Percentiles rank a stretch among this genome's conserved stretches.
These are phyloP conservation scores for Antheraea mylitta DNA, from an alignment of 1,140 invertebrate species.

Conservation along the genomic window DNA sequence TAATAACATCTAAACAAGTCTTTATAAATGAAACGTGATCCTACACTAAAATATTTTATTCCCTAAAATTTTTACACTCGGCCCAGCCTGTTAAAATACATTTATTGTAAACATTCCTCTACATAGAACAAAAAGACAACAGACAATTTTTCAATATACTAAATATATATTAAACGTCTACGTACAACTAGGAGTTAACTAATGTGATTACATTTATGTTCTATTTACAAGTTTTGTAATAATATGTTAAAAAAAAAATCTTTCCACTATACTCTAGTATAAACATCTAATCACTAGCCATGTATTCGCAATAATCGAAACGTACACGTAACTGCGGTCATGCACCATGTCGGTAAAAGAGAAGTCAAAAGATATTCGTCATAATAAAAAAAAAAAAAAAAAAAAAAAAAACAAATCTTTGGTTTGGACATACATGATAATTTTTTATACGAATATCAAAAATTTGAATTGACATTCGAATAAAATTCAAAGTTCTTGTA, in stretches of 20 bases:
- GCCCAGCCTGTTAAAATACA: slow-evolving; percentile 53
- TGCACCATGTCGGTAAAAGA: background rate
- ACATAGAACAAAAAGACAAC: slow-evolving; percentile 6
- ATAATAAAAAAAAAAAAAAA: no score
- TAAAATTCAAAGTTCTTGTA: background rate
- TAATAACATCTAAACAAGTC: slow-evolving; percentile 9
- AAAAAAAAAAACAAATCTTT: background rate
- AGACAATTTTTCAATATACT: background rate
- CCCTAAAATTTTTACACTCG: slow-evolving; percentile 44
- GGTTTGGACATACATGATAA: background rate
- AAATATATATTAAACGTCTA: background rate
- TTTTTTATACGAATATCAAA: background rate
- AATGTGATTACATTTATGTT: slow-evolving; percentile 40
- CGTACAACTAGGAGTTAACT: background rate
- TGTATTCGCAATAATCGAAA: slow-evolving; percentile 63
- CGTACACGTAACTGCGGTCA: slow-evolving; percentile 1
- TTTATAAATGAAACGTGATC: slow-evolving; percentile 22
- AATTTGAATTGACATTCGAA: background rate
- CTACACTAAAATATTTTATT: slow-evolving; percentile 26
- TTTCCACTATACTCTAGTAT: slow-evolving; percentile 54
- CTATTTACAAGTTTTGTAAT: slow-evolving; percentile 39
- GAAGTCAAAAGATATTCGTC: background rate
- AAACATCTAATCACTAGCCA: slow-evolving; percentile 76
- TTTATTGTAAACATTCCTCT: background rate
- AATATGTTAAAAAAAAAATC: slow-evolving; percentile 43